Evolutionary conservation across 2,113 vertebrate species (phyloP).

Genomic region (Chrysemys picta): DNA sequence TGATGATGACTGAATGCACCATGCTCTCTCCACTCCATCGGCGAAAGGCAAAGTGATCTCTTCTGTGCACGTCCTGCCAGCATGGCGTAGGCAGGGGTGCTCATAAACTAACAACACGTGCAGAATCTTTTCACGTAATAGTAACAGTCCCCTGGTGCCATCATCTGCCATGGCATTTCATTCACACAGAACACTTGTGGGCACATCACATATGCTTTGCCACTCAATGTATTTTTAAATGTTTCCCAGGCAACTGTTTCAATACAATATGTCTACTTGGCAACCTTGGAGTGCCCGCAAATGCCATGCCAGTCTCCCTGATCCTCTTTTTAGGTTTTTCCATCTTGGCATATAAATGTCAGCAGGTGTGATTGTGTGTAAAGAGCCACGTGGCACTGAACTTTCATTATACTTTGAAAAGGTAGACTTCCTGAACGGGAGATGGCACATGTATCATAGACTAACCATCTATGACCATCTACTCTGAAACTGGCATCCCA

Average conservation of each 20-base stretch:
- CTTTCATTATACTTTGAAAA: background rate
- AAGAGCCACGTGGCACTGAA: background rate
- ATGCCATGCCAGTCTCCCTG: slow-evolving; percentile 47
- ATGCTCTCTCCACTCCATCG: background rate
- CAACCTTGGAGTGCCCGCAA: slow-evolving; percentile 46
- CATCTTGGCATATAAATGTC: slow-evolving; percentile 29
- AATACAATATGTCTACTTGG: slow-evolving; percentile 75
- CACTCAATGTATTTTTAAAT: slow-evolving; percentile 63
- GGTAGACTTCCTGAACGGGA: background rate
- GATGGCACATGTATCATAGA: background rate
- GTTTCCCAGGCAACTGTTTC: slow-evolving; percentile 77
- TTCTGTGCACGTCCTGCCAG: background rate
- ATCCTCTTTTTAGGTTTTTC: slow-evolving; percentile 51
- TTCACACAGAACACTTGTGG: slow-evolving; percentile 61
- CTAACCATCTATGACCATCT: background rate
- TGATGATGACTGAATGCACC: background rate
- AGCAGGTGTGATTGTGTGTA: slow-evolving; percentile 1
- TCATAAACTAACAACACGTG: background rate
- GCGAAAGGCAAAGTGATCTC: background rate
- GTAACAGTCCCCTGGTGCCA: slow-evolving; percentile 66
- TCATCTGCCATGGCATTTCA: slow-evolving; percentile 62
- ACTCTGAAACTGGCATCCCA: background rate
- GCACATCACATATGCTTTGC: slow-evolving; percentile 65
- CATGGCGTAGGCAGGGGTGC: background rate
- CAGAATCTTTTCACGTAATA: slow-evolving; percentile 56